Evolutionary conservation across 1,140 invertebrate genomes (phyloP), one percentile per base, ranked within the genome.

Genomic region (Euura saliciscinereae): DNA sequence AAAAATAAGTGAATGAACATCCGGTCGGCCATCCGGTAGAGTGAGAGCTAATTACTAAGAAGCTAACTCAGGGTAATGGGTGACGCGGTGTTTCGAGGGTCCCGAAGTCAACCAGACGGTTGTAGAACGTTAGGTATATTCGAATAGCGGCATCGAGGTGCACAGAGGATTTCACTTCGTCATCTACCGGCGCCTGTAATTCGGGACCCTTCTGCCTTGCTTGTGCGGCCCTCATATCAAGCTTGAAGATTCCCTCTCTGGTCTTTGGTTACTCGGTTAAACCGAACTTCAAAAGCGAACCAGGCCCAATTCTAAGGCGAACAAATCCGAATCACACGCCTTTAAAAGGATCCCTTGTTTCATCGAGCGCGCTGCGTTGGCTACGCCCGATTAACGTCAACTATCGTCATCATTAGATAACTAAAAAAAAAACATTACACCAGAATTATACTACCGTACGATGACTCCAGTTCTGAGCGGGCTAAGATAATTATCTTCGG

Each of bases 101-200:
- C 51, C 28, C 28, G 28, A 28, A 28, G 28, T 28, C 28, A 28
- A 28, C 28, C 28, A 28, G 28, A 28, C 28, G 51, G 6, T n/a
- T 6, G 51, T 6, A 59, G 13, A n/a, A 59, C 51, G 51, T n/a
- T 59, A 28, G 28, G 51, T 59, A n/a, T 59, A 6, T 65, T 43
- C 66, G 42, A 66, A 46, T 67, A 74, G 78, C 78, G 75, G 80
- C 77, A 46, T 76, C 73, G 51, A 4, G 13, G 51, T n/a, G 51
- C 68, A 7, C 45, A 69, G 68, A 51, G 69, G 75, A 70, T 70
- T 77, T 76, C 78, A 77, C 65, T 71, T 73, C 80, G 81, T 83
- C 80, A 84, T 80, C 68, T 73, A 73, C 77, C 78, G 82, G 82
- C 80, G 82, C 81, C 82, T 80, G 75, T 74, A 73, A 81, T 80